These are phyloP conservation scores for Pangasianodon hypophthalmus DNA, from an alignment of 2,113 vertebrate genomes.

Conservation along the genomic window DNA sequence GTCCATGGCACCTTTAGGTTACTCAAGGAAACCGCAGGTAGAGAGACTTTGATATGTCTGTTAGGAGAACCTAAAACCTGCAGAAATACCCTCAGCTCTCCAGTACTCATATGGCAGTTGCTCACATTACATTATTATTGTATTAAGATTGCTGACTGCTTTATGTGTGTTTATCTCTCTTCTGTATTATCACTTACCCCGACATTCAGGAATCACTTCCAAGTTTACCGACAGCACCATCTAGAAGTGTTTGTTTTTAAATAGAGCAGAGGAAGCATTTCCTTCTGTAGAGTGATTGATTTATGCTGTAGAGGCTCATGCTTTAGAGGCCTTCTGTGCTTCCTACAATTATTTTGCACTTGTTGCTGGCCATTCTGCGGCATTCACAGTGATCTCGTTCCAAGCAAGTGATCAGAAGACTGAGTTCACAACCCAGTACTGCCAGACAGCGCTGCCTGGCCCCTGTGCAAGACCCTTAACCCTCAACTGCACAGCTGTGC, in stretches of 20 bases:
- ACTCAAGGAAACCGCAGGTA: not conserved
- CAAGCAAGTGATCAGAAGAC: not conserved
- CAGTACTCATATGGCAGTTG: not conserved
- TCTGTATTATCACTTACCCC: not conserved
- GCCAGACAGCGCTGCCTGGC: not conserved
- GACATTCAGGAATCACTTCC: slow-evolving; percentile 26
- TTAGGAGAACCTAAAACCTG: not conserved
- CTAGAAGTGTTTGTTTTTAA: slow-evolving; percentile 11
- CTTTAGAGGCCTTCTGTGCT: not conserved
- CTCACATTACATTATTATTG: not conserved
- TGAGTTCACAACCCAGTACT: not conserved
- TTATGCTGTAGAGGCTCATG: not conserved
- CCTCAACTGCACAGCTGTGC: not conserved
- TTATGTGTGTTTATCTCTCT: not conserved
- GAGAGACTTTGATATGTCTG: not conserved
- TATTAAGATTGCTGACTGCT: not conserved
- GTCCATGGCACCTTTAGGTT: not conserved
- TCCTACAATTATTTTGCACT: not conserved
- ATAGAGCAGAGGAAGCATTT: not conserved
- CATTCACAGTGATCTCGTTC: not conserved
- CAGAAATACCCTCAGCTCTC: too few species aligned
- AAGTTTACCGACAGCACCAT: slow-evolving; percentile 12
- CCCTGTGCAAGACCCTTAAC: not conserved
- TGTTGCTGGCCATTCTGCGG: not conserved
- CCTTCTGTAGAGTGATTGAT: not conserved